Evolutionary conservation across 1,140 invertebrate genomes (phyloP).

Genomic region (Dendroctonus valens): DNA sequence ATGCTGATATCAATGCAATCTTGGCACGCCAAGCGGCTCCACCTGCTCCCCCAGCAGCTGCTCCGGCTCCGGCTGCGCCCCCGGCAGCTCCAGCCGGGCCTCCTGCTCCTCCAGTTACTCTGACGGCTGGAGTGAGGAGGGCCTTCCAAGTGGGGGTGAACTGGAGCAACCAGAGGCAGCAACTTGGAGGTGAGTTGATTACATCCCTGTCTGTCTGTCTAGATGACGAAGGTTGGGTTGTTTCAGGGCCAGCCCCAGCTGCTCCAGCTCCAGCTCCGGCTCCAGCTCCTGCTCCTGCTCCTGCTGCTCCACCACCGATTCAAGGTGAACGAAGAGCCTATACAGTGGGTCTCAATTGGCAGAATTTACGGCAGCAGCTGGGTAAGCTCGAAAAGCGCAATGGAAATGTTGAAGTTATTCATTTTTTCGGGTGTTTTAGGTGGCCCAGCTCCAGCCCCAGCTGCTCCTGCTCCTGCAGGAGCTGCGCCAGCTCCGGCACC

Average conservation of each 20-base stretch:
- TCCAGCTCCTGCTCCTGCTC: slow-evolving; percentile 16
- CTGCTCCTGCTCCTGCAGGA: not conserved
- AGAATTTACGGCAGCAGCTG: slow-evolving; percentile 24
- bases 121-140: slow-evolving; percentile 28
- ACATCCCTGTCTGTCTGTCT: not conserved
- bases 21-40: slow-evolving; percentile 24
- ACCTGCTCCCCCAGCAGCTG: slow-evolving; percentile 20
- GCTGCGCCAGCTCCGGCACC: slow-evolving; percentile 11
- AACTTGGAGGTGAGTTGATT: slow-evolving; percentile 19
- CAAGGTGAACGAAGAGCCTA: slow-evolving; percentile 18
- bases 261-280: slow-evolving; percentile 19
- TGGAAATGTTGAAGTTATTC: slow-evolving; percentile 1
- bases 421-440: slow-evolving; percentile 4
- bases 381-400: slow-evolving; percentile 1
- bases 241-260: slow-evolving; percentile 16
- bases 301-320: slow-evolving; percentile 10
- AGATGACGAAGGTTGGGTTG: not conserved
- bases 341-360: slow-evolving; percentile 31
- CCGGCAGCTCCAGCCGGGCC: slow-evolving; percentile 11
- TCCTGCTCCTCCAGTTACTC: slow-evolving; percentile 9
- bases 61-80: slow-evolving; percentile 26
- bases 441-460: slow-evolving; percentile 7
- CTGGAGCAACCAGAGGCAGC: slow-evolving; percentile 29
- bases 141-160: slow-evolving; percentile 27
- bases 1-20: slow-evolving; percentile 10